These are phyloP conservation scores for Ifrita kowaldi DNA, from an alignment of 2,113 vertebrate species.

Conservation along the genomic window DNA sequence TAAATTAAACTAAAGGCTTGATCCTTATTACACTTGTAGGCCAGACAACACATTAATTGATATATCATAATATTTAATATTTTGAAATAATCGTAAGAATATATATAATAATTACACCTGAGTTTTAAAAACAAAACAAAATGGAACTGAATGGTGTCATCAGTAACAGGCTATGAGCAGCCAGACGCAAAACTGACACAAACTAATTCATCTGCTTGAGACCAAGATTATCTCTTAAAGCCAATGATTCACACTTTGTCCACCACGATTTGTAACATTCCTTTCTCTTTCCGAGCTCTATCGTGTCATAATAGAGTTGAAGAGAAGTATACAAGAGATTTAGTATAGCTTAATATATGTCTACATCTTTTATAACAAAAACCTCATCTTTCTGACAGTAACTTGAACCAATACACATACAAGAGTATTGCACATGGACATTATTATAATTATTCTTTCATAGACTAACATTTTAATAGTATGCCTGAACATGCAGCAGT, in stretches of 20 bases:
- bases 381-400: conserved; percentile 65
- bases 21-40: conserved; percentile 71
- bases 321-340: conserved; percentile 75
- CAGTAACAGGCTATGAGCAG: conserved; percentile 62
- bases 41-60: conserved; percentile 69
- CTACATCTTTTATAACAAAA: conserved; percentile 76
- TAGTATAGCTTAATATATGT: conserved; percentile 78
- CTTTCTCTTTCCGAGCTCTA: conserved; percentile 58
- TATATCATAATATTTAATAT: conserved; percentile 73
- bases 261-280: conserved; percentile 43
- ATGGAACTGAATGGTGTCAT: conserved; percentile 70
- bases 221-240: conserved; percentile 38
- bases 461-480: conserved; percentile 84
- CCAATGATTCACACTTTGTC: conserved; percentile 44
- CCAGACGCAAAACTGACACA: conserved; percentile 68
- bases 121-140: conserved; percentile 78
- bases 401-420: conserved; percentile 82
- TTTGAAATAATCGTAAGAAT: conserved; percentile 74
- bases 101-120: conserved; percentile 83
- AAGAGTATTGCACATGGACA: conserved; percentile 91
- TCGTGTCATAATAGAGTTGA: conserved; percentile 68
- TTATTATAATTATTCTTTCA: conserved; percentile 84
- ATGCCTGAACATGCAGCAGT: conserved; percentile 88
- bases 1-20: conserved; percentile 74
- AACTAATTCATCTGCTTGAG: conserved; percentile 30